A percentile compares a stretch with the other conserved stretches of the same genome.
Conservation (phyloP, 2,888 invertebrate species). For the Liopterus haemorrhoidalis region DNA sequence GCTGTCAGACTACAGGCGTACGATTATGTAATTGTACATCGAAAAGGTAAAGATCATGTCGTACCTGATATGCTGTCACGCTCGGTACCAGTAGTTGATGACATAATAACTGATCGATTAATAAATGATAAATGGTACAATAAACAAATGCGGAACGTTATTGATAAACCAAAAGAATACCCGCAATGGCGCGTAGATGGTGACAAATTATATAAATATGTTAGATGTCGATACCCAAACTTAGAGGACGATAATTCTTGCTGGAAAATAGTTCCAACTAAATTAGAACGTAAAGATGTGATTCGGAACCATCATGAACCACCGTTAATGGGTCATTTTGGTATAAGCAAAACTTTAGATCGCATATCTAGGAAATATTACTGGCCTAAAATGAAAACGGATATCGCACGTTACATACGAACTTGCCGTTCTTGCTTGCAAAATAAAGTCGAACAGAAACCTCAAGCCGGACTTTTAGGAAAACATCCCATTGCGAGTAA, state of each 20-base stretch:
- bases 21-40: slow-evolving; percentile 21
- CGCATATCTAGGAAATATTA: slow-evolving; percentile 9
- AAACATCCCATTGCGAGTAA: not conserved
- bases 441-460: not conserved
- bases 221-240: not conserved
- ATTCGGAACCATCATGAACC: not conserved
- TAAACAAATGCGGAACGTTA: not conserved
- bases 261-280: not conserved
- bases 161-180: not conserved
- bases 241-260: not conserved
- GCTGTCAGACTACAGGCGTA: slow-evolving; percentile 20
- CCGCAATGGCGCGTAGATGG: not conserved
- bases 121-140: slow-evolving; percentile 7
- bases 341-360: not conserved
- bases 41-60: slow-evolving; percentile 24
- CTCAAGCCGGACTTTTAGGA: not conserved
- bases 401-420: slow-evolving; percentile 2
- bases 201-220: not conserved
- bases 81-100: slow-evolving; percentile 5
- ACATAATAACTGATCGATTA: not conserved
- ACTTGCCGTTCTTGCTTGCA: not conserved
- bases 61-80: slow-evolving; percentile 26
- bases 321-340: slow-evolving; percentile 10
- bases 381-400: slow-evolving; percentile 21
- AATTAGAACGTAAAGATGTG: not conserved